A percentile compares a stretch with the other conserved stretches of the same genome.
Evolutionary conservation across 2,113 vertebrate species (phyloP).

Genomic region (Megaptera novaeangliae): DNA sequence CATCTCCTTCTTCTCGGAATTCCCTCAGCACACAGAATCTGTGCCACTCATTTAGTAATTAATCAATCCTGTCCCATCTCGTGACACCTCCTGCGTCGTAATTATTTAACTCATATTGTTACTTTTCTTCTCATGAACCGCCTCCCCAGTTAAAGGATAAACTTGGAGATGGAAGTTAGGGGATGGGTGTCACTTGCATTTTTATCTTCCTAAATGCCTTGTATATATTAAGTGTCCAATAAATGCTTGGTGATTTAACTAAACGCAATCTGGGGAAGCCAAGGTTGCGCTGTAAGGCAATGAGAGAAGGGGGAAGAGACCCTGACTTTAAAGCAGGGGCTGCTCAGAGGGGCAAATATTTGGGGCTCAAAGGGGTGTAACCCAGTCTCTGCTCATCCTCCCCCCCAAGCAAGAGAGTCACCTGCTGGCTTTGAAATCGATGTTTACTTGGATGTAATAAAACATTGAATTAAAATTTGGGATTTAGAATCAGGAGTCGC

Average conservation of each 20-base stretch:
- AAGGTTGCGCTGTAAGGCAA: not conserved
- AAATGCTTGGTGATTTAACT: not conserved
- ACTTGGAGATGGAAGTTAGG: not conserved
- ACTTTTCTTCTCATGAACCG: not conserved
- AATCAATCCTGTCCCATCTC: slow-evolving; percentile 16
- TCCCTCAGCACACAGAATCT: not conserved
- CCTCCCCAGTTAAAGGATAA: not conserved
- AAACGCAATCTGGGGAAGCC: not conserved
- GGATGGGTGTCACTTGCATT: not conserved
- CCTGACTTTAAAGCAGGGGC: not conserved
- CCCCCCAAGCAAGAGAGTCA: not conserved
- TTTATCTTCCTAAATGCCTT: slow-evolving; percentile 11
- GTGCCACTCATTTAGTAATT: slow-evolving; percentile 28
- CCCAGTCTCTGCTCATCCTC: not conserved
- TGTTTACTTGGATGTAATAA: not conserved
- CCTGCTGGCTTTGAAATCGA: not conserved
- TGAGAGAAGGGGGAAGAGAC: not conserved
- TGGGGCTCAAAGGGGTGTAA: not conserved
- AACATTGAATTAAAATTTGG: slow-evolving; percentile 2
- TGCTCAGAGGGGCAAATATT: not conserved
- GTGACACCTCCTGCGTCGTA: not conserved
- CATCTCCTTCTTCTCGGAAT: not conserved
- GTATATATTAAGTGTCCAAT: not conserved
- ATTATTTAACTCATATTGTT: slow-evolving; percentile 51
- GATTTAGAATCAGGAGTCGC: slow-evolving; percentile 10